Evolutionary conservation across 2,797 vertebrate species (phyloP), one percentile per base, ranked within the genome.

Genomic region (Mormyrus hasselquistii): DNA sequence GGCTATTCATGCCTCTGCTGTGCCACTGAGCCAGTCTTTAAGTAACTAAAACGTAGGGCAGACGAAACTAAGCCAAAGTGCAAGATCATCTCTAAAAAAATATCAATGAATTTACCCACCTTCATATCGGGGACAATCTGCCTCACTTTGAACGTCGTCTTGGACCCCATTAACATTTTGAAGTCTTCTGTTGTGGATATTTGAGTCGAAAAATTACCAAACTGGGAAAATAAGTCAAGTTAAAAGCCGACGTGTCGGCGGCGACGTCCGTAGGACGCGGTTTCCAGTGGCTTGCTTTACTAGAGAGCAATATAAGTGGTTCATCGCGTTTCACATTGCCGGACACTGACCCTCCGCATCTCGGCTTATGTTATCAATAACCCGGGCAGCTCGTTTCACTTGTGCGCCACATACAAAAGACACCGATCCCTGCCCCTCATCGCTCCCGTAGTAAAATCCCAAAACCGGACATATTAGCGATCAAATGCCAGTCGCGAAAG

Each of bases 71-170:
- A n/a, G 8, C 52, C 25, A 10, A 55, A 57, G 50, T 53, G 25
- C 1, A 12, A 22, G n/a, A 22, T 12, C 83, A 50, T 16, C 73
- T 41, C 38, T 22, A 29, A 29, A 55, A 79, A 12, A 16, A 52
- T 55, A 16, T 34, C 50, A 34, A 12, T 86, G 49, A 57, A 86
- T 57, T 22, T 38, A 69, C 86, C 38, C 94, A 97, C 96, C 96
- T 96, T 97, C 73, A 97, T 94, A n/a, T 96, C 96, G 1, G 96
- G 95, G 14, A 94, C 93, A 94, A 96, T 95, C 91, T 97, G 96
- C 87, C 97, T 95, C 91, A 98, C 97, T 96, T 97, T 96, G 93
- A 97, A 98, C 90, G 96, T 97, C 90, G 92, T 96, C 93, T 95
- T 97, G 16, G 96, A 96, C 91, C 96, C 95, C 1, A 95, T 96